Evolutionary conservation across 2,888 invertebrate genomes (phyloP), one percentile per base, ranked within the genome.

Genomic region (Aricia artaxerxes): DNA sequence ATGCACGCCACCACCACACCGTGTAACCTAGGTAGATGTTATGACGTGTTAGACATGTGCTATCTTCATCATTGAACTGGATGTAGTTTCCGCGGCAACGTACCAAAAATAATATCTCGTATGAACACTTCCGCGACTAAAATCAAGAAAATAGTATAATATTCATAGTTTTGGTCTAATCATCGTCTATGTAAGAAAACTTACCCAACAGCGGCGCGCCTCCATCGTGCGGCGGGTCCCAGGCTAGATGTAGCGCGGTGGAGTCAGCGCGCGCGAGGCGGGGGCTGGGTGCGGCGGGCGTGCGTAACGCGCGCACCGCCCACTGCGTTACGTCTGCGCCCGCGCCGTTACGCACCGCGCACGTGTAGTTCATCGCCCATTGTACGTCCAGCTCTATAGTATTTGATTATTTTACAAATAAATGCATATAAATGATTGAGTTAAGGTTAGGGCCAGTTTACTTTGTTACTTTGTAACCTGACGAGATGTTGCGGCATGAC

Each of bases 311-410:
- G 83, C 96, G 94, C 82, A 97, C 90, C 73, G 96, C 95, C 88
- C 97, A 97, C 81, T 95, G 95, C 82, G 97, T 96, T 84, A 96
- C 95, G 90, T 98, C 98, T 81, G 95, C 95, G n/a, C 98, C 98
- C 84, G 96, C 96, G 79, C 96, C 94, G 92, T 98, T 98, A 86
- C 96, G 96, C 78, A 97, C 97, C 77, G 95, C 94, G 87, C 97
- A 97, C 79, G 97, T 96, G 91, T 97, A 97, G 95, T 97, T 97
- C 83, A 96, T 96, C 82, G 96, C 95, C 81, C 96, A 91, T 77
- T 95, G 95, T 80, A 94, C 92, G 83, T 96, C 96, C 80, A 96
- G 93, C 85, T 95, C 97, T 97, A 84, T 0, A 13, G 13, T 2
- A n/a, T 49, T 60, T 16, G 6, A 16, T 57, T 57, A 76, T n/a